A percentile compares a stretch with the other conserved stretches of the same genome.
Evolutionary conservation across 2,113 vertebrate genomes (phyloP).

Genomic region (Nestor notabilis): DNA sequence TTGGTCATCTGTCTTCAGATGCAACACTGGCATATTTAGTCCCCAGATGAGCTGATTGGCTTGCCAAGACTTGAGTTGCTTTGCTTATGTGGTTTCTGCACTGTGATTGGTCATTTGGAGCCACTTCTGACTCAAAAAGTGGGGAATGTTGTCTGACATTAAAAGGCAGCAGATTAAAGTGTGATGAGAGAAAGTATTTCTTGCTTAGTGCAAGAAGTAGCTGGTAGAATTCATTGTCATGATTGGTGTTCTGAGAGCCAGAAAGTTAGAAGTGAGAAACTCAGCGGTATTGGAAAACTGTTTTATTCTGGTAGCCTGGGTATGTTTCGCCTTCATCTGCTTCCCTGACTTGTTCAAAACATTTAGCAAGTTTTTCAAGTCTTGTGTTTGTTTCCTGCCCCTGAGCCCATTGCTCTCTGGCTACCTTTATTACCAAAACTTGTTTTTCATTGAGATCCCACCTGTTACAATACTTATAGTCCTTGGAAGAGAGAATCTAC

Average conservation of each 20-base stretch:
- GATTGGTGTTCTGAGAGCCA: not conserved
- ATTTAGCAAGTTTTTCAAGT: not conserved
- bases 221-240: not conserved
- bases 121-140: not conserved
- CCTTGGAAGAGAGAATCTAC: not conserved
- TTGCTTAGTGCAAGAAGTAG: not conserved
- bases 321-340: conserved; percentile 74
- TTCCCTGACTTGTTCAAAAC: conserved; percentile 8
- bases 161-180: not conserved
- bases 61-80: not conserved
- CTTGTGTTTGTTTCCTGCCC: accelerated
- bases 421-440: not conserved
- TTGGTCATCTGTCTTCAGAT: not conserved
- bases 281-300: conserved; percentile 72
- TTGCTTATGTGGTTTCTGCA: not conserved
- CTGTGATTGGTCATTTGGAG: not conserved
- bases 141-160: not conserved
- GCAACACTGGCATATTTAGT: not conserved
- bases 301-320: conserved; percentile 79
- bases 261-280: not conserved
- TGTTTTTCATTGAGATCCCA: not conserved
- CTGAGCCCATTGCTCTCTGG: not conserved
- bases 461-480: not conserved
- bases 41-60: accelerated
- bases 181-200: not conserved